Evolutionary conservation across 2,888 invertebrate species (phyloP), one percentile per base, ranked within the genome.

Genomic region (Ariolimax columbianus): DNA sequence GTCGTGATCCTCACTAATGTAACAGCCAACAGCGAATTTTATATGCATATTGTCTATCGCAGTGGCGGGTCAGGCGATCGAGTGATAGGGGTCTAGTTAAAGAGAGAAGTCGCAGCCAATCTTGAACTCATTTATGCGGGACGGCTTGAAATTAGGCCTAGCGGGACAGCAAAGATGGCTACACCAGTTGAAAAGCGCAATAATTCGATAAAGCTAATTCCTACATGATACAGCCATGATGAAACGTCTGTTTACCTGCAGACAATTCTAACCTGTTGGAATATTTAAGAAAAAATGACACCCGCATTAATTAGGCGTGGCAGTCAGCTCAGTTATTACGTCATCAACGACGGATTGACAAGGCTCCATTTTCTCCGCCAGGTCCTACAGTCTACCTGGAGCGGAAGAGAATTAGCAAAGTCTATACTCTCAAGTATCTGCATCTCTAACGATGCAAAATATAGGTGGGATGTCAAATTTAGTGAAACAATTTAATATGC

Each of bases 231-330:
- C 30, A 36, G 19, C 33, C 19, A 33, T 75, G 36, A 23, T 36
- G 36, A 75, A 75, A 33, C 3, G 30, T 30, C 47, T 75, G 75
- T 51, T 75, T 51, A 51, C 33, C 11, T 75, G 23, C 51, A 30
- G 33, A 47, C 47, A 75, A 51, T n/a, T 19, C 23, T 51, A 75
- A 51, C 75, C 36, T 75, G 75, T 75, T 51, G 75, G 51, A 30
- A 75, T 51, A 75, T 75, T 33, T 30, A 19, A 51, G 47, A 33
- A 51, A 75, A 51, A 51, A n/a, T 30, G 33, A 19, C 51, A 51
- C 75, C 75, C 75, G 75, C 75, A 75, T 75, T 75, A 51, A 75
- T 75, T 75, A 75, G 75, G 33, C 23, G 6, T 75, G n/a, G 75
- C 30, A 19, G 0, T 19, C 33, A 33, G 75, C 51, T 47, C 43